A percentile compares a stretch with the other conserved stretches of the same genome.
Evolutionary conservation across 2,797 vertebrate genomes (phyloP).

Genomic region (Phrynocephalus vlangalii): DNA sequence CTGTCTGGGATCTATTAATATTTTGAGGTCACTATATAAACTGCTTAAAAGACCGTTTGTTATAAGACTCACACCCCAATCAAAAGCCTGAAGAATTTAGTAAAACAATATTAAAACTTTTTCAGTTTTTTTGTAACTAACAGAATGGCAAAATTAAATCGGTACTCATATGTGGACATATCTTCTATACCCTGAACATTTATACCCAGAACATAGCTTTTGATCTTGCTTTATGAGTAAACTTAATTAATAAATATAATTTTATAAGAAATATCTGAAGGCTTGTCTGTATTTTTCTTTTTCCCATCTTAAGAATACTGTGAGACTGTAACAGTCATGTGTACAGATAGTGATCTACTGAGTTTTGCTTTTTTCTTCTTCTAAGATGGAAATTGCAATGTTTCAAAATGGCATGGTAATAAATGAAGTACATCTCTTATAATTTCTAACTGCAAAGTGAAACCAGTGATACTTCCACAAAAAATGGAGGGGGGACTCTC

Average conservation of each 20-base stretch:
- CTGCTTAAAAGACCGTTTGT: background rate
- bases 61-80: background rate
- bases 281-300: conserved; percentile 21
- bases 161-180: background rate
- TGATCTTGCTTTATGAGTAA: conserved; percentile 30
- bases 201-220: background rate
- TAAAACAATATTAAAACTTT: background rate
- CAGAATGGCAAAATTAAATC: background rate
- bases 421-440: conserved; percentile 76
- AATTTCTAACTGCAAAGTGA: conserved; percentile 78
- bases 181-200: conserved; percentile 17
- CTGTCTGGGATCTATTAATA: too few relatives aligned
- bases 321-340: conserved; percentile 49
- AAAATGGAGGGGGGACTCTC: conserved; percentile 78
- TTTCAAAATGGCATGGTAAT: conserved; percentile 65
- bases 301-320: conserved; percentile 37
- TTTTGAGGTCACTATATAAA: too few relatives aligned
- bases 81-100: background rate
- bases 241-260: conserved; percentile 13
- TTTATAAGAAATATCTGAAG: conserved; percentile 48
- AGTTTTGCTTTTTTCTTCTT: conserved; percentile 55
- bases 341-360: conserved; percentile 57
- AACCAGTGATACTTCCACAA: conserved; percentile 82
- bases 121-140: background rate
- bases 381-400: conserved; percentile 67